phyloP scores from a whole-genome alignment of 2,888 invertebrate genomes.

The Cataglyphis rosenhaueri region DNA sequence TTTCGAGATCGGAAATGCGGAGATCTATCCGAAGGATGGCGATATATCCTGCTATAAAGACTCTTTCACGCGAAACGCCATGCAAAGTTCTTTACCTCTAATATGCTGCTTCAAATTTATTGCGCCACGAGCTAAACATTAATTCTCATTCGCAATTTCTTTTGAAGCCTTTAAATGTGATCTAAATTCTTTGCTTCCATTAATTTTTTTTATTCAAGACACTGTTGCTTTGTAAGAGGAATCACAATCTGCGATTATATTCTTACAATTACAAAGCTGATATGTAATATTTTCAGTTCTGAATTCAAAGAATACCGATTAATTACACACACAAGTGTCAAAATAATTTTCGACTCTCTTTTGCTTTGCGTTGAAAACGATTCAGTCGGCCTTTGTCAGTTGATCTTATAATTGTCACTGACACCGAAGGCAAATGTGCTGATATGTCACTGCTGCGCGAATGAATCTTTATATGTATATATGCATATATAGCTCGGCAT shows the following conservation, averaged over 20 bases:
- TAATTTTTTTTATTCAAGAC: background rate
- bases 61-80: background rate
- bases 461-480: constrained; percentile 24
- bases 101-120: background rate
- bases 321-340: background rate
- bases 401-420: background rate
- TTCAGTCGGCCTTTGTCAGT: background rate
- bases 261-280: background rate
- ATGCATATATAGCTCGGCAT: background rate
- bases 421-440: background rate
- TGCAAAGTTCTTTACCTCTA: background rate
- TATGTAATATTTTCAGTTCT: background rate
- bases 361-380: background rate
- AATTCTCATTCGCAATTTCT: background rate
- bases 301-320: background rate
- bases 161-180: background rate
- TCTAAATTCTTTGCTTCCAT: background rate
- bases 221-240: background rate
- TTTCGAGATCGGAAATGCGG: constrained; percentile 50
- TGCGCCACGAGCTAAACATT: background rate
- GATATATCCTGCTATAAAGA: background rate
- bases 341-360: background rate
- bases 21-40: constrained; percentile 17
- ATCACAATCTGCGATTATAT: background rate
- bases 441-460: constrained; percentile 23